These are phyloP conservation scores for Ischnura elegans DNA, from an alignment of 2,888 invertebrate species.

Conservation along the genomic window DNA sequence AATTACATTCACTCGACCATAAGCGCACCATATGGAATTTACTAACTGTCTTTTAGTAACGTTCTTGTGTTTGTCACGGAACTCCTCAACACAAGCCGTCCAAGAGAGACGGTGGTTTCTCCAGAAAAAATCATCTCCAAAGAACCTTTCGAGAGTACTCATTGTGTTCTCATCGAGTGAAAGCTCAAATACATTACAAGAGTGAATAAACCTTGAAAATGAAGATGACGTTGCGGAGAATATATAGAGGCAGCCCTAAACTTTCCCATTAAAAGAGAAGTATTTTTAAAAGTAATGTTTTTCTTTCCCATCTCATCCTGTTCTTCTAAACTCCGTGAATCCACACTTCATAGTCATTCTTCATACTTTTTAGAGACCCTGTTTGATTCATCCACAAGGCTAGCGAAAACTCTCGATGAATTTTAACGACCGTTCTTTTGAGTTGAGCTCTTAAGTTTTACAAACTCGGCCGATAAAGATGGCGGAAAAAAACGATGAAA, in stretches of 20 bases:
- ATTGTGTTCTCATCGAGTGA: conserved; percentile 27
- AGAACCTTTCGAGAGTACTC: background rate
- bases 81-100: background rate
- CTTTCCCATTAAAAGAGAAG: background rate
- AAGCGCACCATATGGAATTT: too few species aligned
- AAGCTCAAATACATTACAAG: conserved; percentile 1
- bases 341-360: background rate
- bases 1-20: too few species aligned
- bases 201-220: conserved; percentile 3
- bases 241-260: background rate
- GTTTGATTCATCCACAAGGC: background rate
- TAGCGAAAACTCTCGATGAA: conserved; percentile 5
- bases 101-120: background rate
- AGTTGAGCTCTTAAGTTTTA: background rate
- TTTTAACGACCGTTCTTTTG: background rate
- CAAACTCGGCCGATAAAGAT: conserved; percentile 4
- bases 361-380: background rate
- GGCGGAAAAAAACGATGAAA: too few species aligned
- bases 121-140: background rate
- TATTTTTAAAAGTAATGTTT: background rate
- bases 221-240: background rate
- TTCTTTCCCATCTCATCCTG: background rate
- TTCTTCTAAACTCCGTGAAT: too few species aligned
- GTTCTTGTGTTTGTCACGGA: too few species aligned
- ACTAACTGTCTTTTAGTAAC: too few species aligned